phyloP scores from a whole-genome alignment of 2,888 invertebrate species.

The Fragum whitleyi region DNA sequence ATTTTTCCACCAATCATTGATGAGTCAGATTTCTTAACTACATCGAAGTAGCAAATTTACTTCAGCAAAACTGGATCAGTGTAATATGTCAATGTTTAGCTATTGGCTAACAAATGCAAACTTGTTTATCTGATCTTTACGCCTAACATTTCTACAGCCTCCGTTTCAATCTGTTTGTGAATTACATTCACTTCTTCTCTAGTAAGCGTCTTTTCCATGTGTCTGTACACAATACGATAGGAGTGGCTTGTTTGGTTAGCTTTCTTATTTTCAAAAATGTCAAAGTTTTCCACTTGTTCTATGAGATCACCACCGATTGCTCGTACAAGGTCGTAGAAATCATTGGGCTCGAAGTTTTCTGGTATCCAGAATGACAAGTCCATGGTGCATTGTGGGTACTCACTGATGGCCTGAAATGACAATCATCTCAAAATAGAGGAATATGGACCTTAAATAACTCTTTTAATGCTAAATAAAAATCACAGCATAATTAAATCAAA shows the following conservation, averaged over 20 bases:
- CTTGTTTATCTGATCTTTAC: conserved; percentile 85
- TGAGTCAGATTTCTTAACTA: too few species aligned
- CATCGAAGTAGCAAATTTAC: too few species aligned
- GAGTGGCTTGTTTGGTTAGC: conserved; percentile 93
- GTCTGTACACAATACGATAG: conserved; percentile 96
- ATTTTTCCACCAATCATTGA: too few species aligned
- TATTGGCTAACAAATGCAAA: too few species aligned
- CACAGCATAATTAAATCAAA: too few species aligned
- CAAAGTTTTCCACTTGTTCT: conserved; percentile 95
- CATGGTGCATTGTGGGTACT: conserved; percentile 94
- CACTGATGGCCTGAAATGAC: conserved; percentile 90
- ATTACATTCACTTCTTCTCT: conserved; percentile 94
- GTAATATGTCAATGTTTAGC: too few species aligned
- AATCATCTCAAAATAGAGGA: conserved; percentile 33
- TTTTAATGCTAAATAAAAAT: too few species aligned
- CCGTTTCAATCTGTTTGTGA: conserved; percentile 91
- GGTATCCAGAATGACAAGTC: conserved; percentile 99
- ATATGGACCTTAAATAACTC: too few species aligned
- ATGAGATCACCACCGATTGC: conserved; percentile 95
- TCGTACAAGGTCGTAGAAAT: conserved; percentile 94
- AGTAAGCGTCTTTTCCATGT: conserved; percentile 94
- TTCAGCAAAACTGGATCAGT: too few species aligned
- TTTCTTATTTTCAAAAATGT: conserved; percentile 94
- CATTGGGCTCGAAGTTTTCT: conserved; percentile 83
- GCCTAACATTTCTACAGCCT: conserved; percentile 86